phyloP scores from a whole-genome alignment of 2,113 vertebrate genomes.

The Rostratula benghalensis region DNA sequence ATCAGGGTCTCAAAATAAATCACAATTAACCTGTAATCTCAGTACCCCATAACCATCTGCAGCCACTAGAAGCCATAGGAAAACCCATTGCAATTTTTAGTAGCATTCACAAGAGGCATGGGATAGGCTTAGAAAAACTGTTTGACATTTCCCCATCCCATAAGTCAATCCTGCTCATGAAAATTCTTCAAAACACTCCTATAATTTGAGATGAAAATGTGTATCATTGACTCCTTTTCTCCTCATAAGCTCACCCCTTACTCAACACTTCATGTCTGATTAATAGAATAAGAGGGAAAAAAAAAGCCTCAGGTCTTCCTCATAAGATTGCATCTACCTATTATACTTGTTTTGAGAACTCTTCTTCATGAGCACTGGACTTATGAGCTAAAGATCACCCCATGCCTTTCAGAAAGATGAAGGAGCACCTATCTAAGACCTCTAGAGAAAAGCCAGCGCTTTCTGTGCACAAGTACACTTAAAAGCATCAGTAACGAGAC shows the following conservation, averaged over 20 bases:
- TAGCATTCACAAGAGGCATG: neutral
- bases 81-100: neutral
- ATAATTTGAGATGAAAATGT: neutral
- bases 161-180: neutral
- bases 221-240: neutral
- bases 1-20: neutral
- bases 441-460: neutral
- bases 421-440: neutral
- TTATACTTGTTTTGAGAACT: neutral
- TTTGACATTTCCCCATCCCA: neutral
- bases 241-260: neutral
- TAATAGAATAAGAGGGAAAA: neutral
- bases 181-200: neutral
- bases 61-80: neutral
- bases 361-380: neutral
- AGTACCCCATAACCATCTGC: neutral
- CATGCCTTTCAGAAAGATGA: too few species aligned
- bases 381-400: too few species aligned
- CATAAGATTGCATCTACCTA: neutral
- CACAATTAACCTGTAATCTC: neutral
- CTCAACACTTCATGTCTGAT: neutral
- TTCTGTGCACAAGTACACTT: neutral
- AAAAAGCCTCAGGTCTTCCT: neutral
- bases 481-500: neutral
- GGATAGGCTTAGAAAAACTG: neutral